These are phyloP conservation scores for Pitangus sulphuratus DNA, from an alignment of 2,797 vertebrate species.

Conservation along the genomic window DNA sequence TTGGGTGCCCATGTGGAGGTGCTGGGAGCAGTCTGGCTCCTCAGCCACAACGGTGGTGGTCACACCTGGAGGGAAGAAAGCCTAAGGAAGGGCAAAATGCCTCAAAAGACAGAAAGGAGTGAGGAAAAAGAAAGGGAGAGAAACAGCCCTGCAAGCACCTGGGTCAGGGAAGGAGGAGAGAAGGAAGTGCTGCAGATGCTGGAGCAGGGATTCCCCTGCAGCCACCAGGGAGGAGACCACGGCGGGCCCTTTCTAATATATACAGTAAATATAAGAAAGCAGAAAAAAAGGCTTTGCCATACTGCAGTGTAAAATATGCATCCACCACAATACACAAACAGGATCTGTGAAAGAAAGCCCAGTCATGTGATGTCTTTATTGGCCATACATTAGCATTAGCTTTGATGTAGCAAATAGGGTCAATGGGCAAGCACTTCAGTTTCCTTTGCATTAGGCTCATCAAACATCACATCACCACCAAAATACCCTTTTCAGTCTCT, in stretches of 20 bases:
- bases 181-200: neutral
- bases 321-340: neutral
- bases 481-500: neutral
- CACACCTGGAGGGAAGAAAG: accelerated
- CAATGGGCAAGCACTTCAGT: neutral
- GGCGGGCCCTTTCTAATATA: accelerated
- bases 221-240: accelerated
- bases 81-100: neutral
- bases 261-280: neutral
- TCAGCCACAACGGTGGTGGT: neutral
- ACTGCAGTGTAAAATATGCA: neutral
- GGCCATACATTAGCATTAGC: neutral
- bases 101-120: neutral
- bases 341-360: neutral
- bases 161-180: neutral
- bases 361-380: neutral
- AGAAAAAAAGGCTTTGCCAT: neutral
- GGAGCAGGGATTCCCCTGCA: neutral
- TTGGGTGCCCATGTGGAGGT: accelerated
- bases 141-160: accelerated
- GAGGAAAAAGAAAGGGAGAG: accelerated
- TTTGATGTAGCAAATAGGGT: neutral
- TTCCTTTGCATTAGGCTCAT: neutral
- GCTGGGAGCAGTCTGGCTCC: accelerated
- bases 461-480: neutral